These are phyloP conservation scores for Apamea epomidion DNA, from an alignment of 2,888 invertebrate species.

Conservation along the genomic window DNA sequence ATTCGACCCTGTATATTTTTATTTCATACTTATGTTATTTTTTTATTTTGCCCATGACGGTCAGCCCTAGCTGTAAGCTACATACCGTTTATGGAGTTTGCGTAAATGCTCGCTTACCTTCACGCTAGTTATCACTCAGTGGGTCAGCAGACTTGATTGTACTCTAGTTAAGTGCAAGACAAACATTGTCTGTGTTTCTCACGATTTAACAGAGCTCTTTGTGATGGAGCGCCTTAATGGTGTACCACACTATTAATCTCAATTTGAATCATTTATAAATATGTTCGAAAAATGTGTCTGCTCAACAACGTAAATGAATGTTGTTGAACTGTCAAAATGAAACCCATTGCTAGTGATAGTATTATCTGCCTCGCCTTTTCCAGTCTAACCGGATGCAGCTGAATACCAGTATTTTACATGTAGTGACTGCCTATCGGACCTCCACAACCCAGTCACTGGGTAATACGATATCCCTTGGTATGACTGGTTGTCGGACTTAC, in stretches of 20 bases:
- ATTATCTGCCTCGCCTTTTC: too few species aligned
- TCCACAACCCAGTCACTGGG: too few species aligned
- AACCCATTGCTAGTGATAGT: too few species aligned
- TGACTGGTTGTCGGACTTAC: too few species aligned
- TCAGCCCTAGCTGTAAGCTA: constrained; percentile 32
- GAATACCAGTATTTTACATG: too few species aligned
- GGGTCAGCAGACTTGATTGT: constrained; percentile 47
- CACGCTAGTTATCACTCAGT: constrained; percentile 39
- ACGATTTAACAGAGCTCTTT: neutral
- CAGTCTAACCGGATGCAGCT: too few species aligned
- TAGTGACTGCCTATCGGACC: too few species aligned
- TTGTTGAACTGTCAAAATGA: too few species aligned
- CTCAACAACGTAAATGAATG: too few species aligned
- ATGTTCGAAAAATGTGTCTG: neutral
- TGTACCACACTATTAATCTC: too few species aligned
- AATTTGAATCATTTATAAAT: neutral
- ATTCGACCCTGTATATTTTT: neutral
- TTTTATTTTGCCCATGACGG: neutral
- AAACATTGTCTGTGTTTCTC: constrained; percentile 23
- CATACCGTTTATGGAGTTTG: constrained; percentile 46
- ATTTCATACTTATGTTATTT: neutral
- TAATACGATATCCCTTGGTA: too few species aligned
- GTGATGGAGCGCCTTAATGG: neutral
- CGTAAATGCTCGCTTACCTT: constrained; percentile 60
- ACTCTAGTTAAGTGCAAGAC: constrained; percentile 14